Conservation (phyloP, 92 coral and sea anemone genomes). For the Porites rus region DNA sequence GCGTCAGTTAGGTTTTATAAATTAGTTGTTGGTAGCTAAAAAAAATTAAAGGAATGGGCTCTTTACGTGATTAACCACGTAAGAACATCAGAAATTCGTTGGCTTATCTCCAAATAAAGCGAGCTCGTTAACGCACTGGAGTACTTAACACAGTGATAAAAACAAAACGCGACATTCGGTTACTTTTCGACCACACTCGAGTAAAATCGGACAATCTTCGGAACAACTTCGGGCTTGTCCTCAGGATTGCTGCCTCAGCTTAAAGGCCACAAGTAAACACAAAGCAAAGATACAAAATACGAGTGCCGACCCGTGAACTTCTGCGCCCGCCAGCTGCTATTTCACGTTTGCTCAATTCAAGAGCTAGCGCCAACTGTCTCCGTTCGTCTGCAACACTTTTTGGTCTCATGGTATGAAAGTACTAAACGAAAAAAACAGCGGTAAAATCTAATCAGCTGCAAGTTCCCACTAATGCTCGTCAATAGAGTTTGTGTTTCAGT, state of each 20-base stretch:
- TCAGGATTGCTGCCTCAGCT: slow-evolving; percentile 48
- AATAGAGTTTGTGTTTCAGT: neutral
- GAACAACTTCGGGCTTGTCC: neutral
- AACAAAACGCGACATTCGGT: too few relatives aligned
- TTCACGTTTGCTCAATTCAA: slow-evolving; percentile 84
- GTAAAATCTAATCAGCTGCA: slow-evolving; percentile 8
- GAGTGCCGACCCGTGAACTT: slow-evolving; percentile 45
- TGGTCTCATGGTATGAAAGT: slow-evolving; percentile 60
- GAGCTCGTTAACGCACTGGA: too few relatives aligned
- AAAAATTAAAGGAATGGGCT: too few relatives aligned
- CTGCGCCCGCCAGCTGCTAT: neutral
- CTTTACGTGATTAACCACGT: too few relatives aligned
- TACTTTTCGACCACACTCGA: too few relatives aligned
- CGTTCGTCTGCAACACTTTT: slow-evolving; percentile 79
- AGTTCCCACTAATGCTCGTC: neutral
- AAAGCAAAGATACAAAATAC: neutral
- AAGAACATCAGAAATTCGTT: too few relatives aligned
- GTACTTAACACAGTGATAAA: too few relatives aligned
- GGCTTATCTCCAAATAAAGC: too few relatives aligned
- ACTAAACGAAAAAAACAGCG: slow-evolving; percentile 60
- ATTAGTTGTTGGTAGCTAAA: too few relatives aligned
- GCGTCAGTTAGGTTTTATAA: too few relatives aligned
- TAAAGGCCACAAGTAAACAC: neutral
- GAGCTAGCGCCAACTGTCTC: slow-evolving; percentile 85
- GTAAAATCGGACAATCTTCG: neutral